A percentile compares a stretch with the other conserved stretches of the same genome.
These are phyloP conservation scores for Rhadina sibilatrix DNA, from an alignment of 2,113 vertebrate species.

Conservation along the genomic window DNA sequence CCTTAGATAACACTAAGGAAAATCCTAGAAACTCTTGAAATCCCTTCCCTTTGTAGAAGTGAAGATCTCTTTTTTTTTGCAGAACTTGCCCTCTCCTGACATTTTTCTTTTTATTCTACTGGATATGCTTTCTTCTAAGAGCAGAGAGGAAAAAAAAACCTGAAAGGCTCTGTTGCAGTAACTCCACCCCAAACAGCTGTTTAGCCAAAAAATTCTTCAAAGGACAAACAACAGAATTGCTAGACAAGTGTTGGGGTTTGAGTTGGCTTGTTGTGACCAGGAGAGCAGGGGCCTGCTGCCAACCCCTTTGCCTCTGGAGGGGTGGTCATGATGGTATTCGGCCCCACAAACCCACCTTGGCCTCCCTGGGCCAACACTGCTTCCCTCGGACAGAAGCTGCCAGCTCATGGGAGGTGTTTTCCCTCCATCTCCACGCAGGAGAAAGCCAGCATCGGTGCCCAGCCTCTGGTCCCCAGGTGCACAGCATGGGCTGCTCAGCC, in stretches of 20 bases:
- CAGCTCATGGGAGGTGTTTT: neutral
- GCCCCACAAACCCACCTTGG: neutral
- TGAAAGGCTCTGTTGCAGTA: neutral
- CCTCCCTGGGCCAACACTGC: neutral
- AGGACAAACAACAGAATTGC: neutral
- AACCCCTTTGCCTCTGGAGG: neutral
- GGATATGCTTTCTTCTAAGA: neutral
- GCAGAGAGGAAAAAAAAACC: neutral
- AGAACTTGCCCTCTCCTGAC: neutral
- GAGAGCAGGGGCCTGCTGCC: neutral
- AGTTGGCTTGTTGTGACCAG: neutral
- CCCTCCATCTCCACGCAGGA: neutral
- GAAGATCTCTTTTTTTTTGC: conserved; percentile 9
- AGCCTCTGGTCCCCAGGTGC: neutral
- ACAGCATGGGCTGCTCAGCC: neutral
- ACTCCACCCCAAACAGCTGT: neutral
- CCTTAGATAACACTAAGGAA: neutral
- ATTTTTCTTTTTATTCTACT: neutral
- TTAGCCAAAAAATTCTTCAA: neutral
- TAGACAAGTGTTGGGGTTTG: neutral
- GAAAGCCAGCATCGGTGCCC: neutral
- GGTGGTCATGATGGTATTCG: too few species aligned
- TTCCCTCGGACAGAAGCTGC: neutral
- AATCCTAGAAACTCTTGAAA: neutral
- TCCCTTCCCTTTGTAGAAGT: neutral